phyloP scores from a whole-genome alignment of 2,113 vertebrate species.

The Leucoraja erinaceus region DNA sequence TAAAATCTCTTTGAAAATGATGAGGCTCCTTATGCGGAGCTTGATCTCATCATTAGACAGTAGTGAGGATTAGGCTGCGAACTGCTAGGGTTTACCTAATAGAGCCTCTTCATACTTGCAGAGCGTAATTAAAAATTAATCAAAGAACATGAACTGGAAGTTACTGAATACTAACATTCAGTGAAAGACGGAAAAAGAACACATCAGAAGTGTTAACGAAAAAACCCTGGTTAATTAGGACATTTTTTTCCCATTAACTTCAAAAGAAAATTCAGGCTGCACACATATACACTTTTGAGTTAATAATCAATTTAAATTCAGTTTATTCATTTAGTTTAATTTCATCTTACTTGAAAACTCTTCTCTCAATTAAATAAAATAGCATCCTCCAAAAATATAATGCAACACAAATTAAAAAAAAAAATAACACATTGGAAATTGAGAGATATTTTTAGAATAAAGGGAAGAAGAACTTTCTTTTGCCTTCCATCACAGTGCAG shows the following conservation, averaged over 20 bases:
- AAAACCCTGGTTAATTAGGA: conserved; percentile 21
- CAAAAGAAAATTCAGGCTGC: neutral
- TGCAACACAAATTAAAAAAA: neutral
- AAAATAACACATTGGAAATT: neutral
- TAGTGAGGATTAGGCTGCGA: neutral
- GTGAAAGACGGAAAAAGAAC: neutral
- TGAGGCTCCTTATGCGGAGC: neutral
- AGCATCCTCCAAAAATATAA: neutral
- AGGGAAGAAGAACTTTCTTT: no score
- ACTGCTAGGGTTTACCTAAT: neutral
- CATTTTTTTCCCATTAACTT: neutral
- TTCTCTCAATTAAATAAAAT: neutral
- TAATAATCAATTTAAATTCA: conserved; percentile 25
- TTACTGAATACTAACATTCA: neutral
- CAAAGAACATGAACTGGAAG: neutral
- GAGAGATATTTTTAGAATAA: no score
- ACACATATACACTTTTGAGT: neutral
- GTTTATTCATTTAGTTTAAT: conserved; percentile 25
- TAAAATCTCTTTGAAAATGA: neutral
- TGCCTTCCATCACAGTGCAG: no score
- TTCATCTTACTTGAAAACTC: neutral
- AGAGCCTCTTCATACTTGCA: neutral
- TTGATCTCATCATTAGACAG: neutral
- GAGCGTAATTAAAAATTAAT: neutral
- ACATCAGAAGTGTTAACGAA: no score